Evolutionary conservation across 2,797 vertebrate species (phyloP).

Genomic region (Pipistrellus nathusii): DNA sequence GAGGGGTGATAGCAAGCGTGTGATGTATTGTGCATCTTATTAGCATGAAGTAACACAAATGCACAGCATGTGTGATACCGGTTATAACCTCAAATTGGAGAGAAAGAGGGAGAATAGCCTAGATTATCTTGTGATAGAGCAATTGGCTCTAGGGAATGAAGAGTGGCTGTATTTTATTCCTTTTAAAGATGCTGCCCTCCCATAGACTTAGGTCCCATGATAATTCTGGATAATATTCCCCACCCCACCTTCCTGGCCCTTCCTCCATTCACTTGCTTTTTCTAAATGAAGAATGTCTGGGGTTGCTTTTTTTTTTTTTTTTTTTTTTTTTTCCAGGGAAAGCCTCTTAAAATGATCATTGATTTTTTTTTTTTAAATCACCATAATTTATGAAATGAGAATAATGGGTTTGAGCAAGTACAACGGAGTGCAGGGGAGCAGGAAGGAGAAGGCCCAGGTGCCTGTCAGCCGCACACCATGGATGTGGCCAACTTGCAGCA

Average conservation of each 20-base stretch:
- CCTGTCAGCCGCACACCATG: background rate
- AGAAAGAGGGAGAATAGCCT: background rate
- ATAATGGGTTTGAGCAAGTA: background rate
- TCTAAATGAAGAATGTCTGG: background rate
- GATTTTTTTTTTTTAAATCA: background rate
- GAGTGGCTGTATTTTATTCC: background rate
- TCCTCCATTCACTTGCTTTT: slow-evolving; percentile 15
- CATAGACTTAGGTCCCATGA: background rate
- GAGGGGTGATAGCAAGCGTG: background rate
- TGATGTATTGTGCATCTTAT: background rate
- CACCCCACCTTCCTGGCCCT: background rate
- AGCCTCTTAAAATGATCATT: background rate
- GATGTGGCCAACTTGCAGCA: background rate
- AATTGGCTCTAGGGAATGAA: background rate
- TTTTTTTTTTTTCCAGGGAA: background rate
- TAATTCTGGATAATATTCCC: background rate
- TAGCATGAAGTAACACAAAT: background rate
- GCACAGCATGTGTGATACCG: background rate
- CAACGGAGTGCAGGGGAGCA: rapidly evolving
- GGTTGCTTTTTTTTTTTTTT: background rate
- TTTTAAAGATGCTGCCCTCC: background rate
- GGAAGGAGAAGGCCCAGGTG: no score
- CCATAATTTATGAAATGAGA: slow-evolving; percentile 40
- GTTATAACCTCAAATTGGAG: background rate
- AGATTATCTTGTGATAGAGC: background rate